Evolutionary conservation across 2,797 vertebrate species (phyloP).

Genomic region (Nothura maculosa): DNA sequence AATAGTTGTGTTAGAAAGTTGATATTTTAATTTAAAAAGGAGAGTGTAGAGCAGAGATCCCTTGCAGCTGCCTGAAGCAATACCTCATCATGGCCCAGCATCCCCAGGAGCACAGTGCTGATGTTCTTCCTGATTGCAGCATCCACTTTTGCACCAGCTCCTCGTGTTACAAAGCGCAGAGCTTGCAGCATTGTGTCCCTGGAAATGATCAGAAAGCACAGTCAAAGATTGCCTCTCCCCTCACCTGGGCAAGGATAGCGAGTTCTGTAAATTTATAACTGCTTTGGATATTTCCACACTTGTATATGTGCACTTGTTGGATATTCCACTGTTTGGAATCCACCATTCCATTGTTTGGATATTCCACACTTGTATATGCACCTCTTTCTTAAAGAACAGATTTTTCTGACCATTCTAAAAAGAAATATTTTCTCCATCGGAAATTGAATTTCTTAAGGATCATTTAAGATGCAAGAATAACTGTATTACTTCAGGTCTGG

Average conservation of each 20-base stretch:
- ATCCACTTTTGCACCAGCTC: slow-evolving; percentile 96
- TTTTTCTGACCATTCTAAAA: background rate
- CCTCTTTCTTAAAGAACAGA: background rate
- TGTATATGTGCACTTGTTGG: background rate
- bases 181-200: slow-evolving; percentile 99
- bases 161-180: slow-evolving; percentile 94
- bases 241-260: background rate
- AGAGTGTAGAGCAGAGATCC: background rate
- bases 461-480: background rate
- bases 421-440: background rate
- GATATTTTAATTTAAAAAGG: background rate
- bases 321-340: no score
- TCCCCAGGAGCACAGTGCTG: slow-evolving; percentile 89
- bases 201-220: background rate
- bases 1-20: background rate
- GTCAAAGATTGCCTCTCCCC: background rate
- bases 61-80: background rate
- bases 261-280: background rate
- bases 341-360: no score
- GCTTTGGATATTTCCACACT: background rate
- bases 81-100: slow-evolving; percentile 99
- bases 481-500: background rate
- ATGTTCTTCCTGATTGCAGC: slow-evolving; percentile 92
- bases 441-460: background rate
- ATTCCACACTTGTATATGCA: background rate